Base-by-base conservation (phyloP, 2,113 vertebrate genomes). In the Carassius gibelio region DNA sequence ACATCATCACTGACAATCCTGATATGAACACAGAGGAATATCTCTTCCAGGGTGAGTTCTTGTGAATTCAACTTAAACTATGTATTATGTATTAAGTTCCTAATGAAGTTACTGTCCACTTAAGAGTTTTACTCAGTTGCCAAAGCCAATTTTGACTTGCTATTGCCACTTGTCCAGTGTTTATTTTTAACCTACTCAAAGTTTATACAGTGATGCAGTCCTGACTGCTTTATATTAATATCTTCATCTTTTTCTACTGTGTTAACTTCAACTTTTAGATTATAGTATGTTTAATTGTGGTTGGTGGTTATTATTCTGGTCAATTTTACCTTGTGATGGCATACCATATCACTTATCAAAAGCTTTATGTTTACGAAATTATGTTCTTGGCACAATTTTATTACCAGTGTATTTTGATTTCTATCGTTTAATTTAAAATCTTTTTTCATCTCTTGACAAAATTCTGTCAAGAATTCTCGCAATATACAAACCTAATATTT, bases 11-110 rank as follows among this genome's bases (percentile, higher is more conserved):
- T 0, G 97, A 99, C 96, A 99, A 99, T 97, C 98, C 98, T 0
- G 98, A 45, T 93, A 98, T 99, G 98, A 99, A 99, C 95, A 99
- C 97, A 1, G 98, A 99, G 92, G 98, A 99, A 93, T 98, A 99
- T 94, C 97, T 99, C 88, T 99, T 99, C 91, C 98, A 99, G 96
- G 98, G 98, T 99, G 88, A 50, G 88, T 59, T 11, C 55, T 8
- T 15, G 48, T 62, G 7, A 48, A 84, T 76, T 48, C 1, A 26
- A 68, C n/a, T 15, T 11, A 15, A 64, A 30, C 62, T 26, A 64
- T 64, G 10, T 64, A 13, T 13, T 64, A 26, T 64, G 62, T 26
- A 64, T 64, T 62, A 26, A 23, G 2, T 59, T 59, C 19, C 57
- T 59, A 59, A 59, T 59, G 55, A 59, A 59, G 55, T 59, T 59